Conservation (phyloP, 2,113 vertebrate species). For the Pardalotus punctatus region DNA sequence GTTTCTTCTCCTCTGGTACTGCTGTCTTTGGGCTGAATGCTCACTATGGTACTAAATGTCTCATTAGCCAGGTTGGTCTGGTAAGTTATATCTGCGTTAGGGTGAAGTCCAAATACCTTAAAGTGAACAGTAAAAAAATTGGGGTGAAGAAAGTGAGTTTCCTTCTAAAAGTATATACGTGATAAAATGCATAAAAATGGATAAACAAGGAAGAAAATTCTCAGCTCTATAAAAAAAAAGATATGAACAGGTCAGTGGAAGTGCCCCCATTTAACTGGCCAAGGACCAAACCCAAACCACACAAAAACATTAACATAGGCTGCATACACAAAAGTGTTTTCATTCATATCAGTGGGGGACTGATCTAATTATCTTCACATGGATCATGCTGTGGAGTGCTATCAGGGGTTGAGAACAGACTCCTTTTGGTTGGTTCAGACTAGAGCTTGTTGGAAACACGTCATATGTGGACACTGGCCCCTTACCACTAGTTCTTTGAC, state of each 20-base stretch:
- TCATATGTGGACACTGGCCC: not conserved
- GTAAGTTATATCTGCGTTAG: constrained; percentile 85
- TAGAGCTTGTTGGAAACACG: not conserved
- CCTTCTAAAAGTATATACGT: not conserved
- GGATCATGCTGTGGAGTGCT: not conserved
- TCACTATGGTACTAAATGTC: constrained; percentile 80
- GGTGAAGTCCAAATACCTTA: constrained; percentile 86
- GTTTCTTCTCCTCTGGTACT: constrained; percentile 75
- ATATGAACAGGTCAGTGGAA: not conserved
- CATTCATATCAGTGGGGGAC: fast-evolving
- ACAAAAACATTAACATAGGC: not conserved
- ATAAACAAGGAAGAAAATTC: not conserved
- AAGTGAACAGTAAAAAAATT: not conserved
- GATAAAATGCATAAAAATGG: not conserved
- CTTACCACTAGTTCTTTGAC: not conserved
- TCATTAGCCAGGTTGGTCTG: constrained; percentile 84
- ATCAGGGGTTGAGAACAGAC: not conserved
- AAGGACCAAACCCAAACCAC: not conserved
- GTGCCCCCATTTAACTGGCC: not conserved
- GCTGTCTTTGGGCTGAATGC: constrained; percentile 84
- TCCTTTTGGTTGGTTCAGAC: not conserved
- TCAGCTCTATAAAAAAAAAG: not conserved
- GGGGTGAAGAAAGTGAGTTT: not conserved
- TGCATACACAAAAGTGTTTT: not conserved
- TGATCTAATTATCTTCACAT: not conserved